A percentile compares a stretch with the other conserved stretches of the same genome.
These are phyloP conservation scores for Chelonia mydas DNA, from an alignment of 2,797 vertebrate species.

Conservation along the genomic window DNA sequence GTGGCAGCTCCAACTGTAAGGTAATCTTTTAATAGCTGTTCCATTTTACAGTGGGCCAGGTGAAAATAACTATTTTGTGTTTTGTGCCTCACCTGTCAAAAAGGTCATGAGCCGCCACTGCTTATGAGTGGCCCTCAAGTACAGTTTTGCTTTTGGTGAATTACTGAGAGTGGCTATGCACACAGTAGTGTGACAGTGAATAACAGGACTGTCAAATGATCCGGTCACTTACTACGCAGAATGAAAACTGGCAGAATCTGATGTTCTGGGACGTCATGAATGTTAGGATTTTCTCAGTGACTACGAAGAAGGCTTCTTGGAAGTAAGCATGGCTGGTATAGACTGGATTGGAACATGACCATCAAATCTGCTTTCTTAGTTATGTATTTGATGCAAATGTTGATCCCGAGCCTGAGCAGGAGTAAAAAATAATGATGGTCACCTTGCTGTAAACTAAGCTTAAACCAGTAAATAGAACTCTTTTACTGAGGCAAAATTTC, in stretches of 20 bases:
- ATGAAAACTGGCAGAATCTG: neutral
- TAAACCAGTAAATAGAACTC: too few relatives aligned
- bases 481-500: neutral
- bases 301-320: neutral
- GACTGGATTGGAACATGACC: neutral
- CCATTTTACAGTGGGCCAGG: neutral
- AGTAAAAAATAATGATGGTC: neutral
- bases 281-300: neutral
- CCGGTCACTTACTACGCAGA: neutral
- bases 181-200: neutral
- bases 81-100: neutral
- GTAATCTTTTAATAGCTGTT: neutral
- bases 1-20: neutral
- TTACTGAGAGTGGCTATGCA: neutral
- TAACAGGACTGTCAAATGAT: neutral
- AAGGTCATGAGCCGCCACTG: neutral
- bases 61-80: neutral
- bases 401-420: neutral
- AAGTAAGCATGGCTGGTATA: accelerated
- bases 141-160: neutral
- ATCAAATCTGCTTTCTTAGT: neutral
- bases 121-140: accelerated
- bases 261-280: neutral
- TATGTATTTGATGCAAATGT: neutral
- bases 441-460: neutral